These are phyloP conservation scores for Ophonus ardosiacus DNA, from an alignment of 2,888 invertebrate species.

Conservation along the genomic window DNA sequence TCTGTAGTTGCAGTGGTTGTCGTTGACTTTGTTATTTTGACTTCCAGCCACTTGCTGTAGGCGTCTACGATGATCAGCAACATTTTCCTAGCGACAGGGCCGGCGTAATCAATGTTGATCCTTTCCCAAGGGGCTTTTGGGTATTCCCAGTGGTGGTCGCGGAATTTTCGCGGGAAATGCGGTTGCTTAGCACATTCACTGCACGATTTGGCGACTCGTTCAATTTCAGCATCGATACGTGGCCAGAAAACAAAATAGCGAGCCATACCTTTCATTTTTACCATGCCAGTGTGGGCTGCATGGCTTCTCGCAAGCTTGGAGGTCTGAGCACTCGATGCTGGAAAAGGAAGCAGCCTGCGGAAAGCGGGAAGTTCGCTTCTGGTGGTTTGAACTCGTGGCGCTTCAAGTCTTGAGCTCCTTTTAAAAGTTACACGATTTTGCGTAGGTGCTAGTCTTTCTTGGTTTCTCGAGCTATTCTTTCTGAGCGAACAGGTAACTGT, in stretches of 20 bases:
- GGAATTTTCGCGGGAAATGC: conserved; percentile 65
- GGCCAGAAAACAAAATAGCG: conserved; percentile 67
- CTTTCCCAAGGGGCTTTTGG: conserved; percentile 68
- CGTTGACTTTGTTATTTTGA: conserved; percentile 65
- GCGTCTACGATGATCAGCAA: conserved; percentile 66
- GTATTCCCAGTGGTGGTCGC: conserved; percentile 67
- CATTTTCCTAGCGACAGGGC: conserved; percentile 66
- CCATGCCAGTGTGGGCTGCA: conserved; percentile 67
- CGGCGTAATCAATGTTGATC: conserved; percentile 70
- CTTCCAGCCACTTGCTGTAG: conserved; percentile 67
- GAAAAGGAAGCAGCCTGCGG: too few relatives aligned
- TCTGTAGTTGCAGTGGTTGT: conserved; percentile 63
- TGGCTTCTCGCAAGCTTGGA: conserved; percentile 12
- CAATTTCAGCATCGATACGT: conserved; percentile 68
- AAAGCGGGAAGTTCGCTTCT: too few relatives aligned
- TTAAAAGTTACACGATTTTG: conserved; percentile 16
- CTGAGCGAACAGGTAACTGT: conserved; percentile 56
- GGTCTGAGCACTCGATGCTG: too few relatives aligned
- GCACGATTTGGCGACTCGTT: conserved; percentile 65
- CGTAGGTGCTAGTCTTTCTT: conserved; percentile 41
- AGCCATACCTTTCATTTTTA: conserved; percentile 67
- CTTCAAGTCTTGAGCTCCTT: conserved; percentile 3
- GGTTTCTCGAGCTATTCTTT: conserved; percentile 41
- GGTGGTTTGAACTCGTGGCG: not conserved
- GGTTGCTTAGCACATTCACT: conserved; percentile 63